Conservation (phyloP, 2,797 vertebrate genomes). For the Taenioides sp. region DNA sequence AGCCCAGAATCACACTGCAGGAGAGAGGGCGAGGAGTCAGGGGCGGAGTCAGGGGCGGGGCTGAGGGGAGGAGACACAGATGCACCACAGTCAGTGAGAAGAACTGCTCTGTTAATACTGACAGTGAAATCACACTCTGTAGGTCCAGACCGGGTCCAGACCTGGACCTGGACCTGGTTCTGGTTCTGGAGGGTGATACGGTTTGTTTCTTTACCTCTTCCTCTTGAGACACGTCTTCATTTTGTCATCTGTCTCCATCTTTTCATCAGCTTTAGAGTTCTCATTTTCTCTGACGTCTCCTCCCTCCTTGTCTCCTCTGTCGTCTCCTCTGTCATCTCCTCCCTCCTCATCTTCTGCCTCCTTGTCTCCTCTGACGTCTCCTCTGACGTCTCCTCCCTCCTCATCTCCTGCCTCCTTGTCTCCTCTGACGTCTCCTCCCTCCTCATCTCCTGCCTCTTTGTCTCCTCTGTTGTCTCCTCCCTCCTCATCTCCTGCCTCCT, state of each 20-base stretch:
- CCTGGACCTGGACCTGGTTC: too few species aligned
- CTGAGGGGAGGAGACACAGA: too few species aligned
- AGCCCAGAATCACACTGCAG: conserved; percentile 20
- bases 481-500: not conserved
- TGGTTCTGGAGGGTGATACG: too few species aligned
- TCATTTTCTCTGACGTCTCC: not conserved
- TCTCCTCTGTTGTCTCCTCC: not conserved
- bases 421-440: not conserved
- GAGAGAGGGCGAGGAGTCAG: not conserved
- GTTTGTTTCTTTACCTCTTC: not conserved
- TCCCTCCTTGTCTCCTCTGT: not conserved
- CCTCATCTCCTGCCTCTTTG: too few species aligned
- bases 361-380: not conserved
- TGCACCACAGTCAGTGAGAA: too few species aligned
- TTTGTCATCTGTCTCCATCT: not conserved
- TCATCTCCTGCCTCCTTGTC: not conserved
- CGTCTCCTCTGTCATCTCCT: too few species aligned
- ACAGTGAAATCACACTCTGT: too few species aligned
- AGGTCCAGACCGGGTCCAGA: too few species aligned
- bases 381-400: not conserved
- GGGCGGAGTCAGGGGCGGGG: too few species aligned
- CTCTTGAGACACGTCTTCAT: not conserved
- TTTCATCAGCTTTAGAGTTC: not conserved
- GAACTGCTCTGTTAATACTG: too few species aligned
- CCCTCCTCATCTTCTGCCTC: not conserved